Evolutionary conservation across 2,797 vertebrate genomes (phyloP).

Genomic region (Notoglanidium macrostoma): DNA sequence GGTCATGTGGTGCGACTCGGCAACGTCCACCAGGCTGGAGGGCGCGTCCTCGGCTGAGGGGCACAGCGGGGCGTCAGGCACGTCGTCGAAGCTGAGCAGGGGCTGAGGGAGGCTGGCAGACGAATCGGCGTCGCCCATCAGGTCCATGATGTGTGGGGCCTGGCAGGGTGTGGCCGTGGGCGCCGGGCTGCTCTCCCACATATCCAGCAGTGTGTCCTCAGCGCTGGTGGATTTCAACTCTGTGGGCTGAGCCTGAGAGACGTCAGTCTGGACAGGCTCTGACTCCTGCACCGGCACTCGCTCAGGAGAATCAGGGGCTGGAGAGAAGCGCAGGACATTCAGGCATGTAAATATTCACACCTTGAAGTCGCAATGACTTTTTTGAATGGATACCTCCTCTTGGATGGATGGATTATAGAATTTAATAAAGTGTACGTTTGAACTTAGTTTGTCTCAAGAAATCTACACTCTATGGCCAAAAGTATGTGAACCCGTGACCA

Average conservation of each 20-base stretch:
- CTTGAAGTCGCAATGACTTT: not conserved
- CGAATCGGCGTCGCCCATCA: conserved; percentile 67
- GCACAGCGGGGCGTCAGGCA: conserved; percentile 82
- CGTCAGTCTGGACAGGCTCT: conserved; percentile 70
- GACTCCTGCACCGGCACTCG: conserved; percentile 70
- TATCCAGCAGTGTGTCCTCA: conserved; percentile 66
- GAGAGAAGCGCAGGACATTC: not conserved
- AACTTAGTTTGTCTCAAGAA: not conserved
- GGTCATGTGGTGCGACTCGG: conserved; percentile 76
- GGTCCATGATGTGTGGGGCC: conserved; percentile 68
- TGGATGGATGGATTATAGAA: too few relatives aligned
- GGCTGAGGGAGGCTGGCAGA: conserved; percentile 67
- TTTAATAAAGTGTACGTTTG: too few relatives aligned
- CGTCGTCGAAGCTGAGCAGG: conserved; percentile 90
- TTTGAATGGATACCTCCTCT: too few relatives aligned
- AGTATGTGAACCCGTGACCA: not conserved
- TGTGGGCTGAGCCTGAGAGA: conserved; percentile 67
- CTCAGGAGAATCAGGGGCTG: conserved; percentile 63
- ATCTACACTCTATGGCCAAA: not conserved
- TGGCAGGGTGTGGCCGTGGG: conserved; percentile 47
- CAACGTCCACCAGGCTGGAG: conserved; percentile 78
- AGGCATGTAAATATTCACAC: not conserved
- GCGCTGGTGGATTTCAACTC: conserved; percentile 50
- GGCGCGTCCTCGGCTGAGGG: conserved; percentile 75
- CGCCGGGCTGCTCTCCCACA: conserved; percentile 69